phyloP scores from a whole-genome alignment of 2,113 vertebrate genomes.

The Strigops habroptila region DNA sequence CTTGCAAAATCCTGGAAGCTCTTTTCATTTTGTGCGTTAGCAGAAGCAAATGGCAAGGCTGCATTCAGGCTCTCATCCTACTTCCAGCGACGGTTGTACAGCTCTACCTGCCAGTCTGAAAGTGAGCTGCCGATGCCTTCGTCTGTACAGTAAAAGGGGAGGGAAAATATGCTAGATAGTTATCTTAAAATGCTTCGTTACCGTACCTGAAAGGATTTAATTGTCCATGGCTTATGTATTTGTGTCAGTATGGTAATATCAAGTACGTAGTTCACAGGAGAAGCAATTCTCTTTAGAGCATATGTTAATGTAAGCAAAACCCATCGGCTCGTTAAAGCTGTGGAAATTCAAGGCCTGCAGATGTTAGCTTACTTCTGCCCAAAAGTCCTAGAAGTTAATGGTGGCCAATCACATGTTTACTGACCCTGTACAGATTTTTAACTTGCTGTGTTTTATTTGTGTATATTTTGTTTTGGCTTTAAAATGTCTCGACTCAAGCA shows the following conservation, averaged over 20 bases:
- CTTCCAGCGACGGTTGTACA: neutral
- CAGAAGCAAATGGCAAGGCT: neutral
- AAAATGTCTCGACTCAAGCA: neutral
- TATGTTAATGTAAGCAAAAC: slow-evolving; percentile 1
- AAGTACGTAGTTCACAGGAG: neutral
- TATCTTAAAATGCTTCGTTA: neutral
- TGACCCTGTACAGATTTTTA: neutral
- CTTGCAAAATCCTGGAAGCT: neutral
- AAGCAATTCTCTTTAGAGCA: neutral
- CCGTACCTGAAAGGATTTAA: neutral
- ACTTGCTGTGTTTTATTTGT: neutral
- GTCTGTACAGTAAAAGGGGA: neutral
- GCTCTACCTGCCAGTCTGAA: neutral
- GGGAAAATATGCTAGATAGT: neutral
- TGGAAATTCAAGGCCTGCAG: neutral
- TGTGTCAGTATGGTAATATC: neutral
- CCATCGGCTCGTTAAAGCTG: neutral
- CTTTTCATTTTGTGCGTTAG: neutral
- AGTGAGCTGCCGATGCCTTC: neutral
- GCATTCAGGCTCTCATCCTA: neutral
- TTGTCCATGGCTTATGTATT: neutral
- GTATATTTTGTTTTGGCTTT: slow-evolving; percentile 5
- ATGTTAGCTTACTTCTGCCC: neutral
- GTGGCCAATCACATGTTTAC: neutral
- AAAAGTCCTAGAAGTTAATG: slow-evolving; percentile 23